Evolutionary conservation across 1,140 invertebrate genomes (phyloP).

Genomic region (Liolophura sinensis): DNA sequence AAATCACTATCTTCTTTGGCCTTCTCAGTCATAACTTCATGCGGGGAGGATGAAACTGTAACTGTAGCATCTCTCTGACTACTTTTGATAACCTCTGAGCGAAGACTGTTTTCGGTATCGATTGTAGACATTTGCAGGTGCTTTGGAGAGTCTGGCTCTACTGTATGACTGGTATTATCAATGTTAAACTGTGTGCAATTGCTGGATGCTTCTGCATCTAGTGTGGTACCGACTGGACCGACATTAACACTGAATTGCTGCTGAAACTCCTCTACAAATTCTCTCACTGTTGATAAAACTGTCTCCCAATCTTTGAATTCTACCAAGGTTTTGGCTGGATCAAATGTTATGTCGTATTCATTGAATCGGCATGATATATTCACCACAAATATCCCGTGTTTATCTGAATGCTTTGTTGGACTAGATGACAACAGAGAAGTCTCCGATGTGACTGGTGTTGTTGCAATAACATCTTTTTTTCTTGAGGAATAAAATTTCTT

Average conservation of each 20-base stretch:
- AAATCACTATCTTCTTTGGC: too few species aligned
- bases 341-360: conserved; percentile 65
- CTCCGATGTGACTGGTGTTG: neutral
- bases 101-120: too few species aligned
- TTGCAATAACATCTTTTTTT: neutral
- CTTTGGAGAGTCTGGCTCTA: too few species aligned
- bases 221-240: too few species aligned
- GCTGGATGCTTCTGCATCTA: too few species aligned
- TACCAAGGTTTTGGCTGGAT: conserved; percentile 62
- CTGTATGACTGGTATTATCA: too few species aligned
- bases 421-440: conserved; percentile 16
- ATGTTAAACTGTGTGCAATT: too few species aligned
- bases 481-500: conserved; percentile 29
- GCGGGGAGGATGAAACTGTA: too few species aligned
- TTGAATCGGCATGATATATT: conserved; percentile 65
- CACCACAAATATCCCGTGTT: conserved; percentile 65
- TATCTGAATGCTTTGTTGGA: conserved; percentile 50
- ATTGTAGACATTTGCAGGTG: too few species aligned
- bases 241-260: conserved; percentile 11
- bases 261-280: conserved; percentile 56
- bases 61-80: too few species aligned
- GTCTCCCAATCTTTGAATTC: conserved; percentile 68
- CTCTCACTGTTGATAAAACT: conserved; percentile 63
- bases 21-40: too few species aligned
- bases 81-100: too few species aligned